Base-by-base conservation (phyloP, 1,140 invertebrate genomes). In the Drosophila pseudoobscura region DNA sequence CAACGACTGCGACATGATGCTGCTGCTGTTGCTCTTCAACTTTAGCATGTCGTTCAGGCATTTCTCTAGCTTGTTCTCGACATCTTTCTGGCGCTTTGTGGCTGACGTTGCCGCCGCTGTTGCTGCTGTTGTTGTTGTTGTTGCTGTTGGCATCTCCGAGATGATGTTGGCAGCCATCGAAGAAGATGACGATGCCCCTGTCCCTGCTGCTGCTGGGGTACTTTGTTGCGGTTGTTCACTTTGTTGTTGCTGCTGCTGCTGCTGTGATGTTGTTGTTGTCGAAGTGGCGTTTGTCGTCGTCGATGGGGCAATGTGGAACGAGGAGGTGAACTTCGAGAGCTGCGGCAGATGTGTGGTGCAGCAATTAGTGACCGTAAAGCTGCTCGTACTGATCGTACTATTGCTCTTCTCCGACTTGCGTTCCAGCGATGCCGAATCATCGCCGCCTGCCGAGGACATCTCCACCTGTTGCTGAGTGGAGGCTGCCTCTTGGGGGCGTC, bases 21-120 rank as follows among this genome's bases (percentile, higher is more conserved):
- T 68, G 56, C 15, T 56, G 73, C 54, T 80, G 53, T 47, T 90
- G 75, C 59, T 88, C 64, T 85, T 90, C 51, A 90, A 74, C 87
- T 90, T 91, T 55, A 89, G 66, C 79, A 91, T 90, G 68, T 91
- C 90, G 56, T 89, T 91, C 6, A 91, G 52, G 56, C 83, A 89
- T 78, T 91, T 91, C 54, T 91, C 88, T 69, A 91, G 69, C 74
- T 91, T 91, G 71, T 91, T 91, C 58, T 91, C 90, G 35, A 82
- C 79, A 61, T 91, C 90, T 84, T 91, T 91, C 69, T 91, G 90
- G 58, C 89, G 85, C 66, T 91, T 91, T 72, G 85, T 91, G 56
- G 63, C 72, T 60, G 79, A 68, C 46, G 72, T 60, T 29, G 59
- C 55, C 58, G 60, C 17, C 11, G 61, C 24, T 20, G 61, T 26